A percentile compares a stretch with the other conserved stretches of the same genome.
These are phyloP conservation scores for Ifrita kowaldi DNA, from an alignment of 2,113 vertebrate species.

Conservation along the genomic window DNA sequence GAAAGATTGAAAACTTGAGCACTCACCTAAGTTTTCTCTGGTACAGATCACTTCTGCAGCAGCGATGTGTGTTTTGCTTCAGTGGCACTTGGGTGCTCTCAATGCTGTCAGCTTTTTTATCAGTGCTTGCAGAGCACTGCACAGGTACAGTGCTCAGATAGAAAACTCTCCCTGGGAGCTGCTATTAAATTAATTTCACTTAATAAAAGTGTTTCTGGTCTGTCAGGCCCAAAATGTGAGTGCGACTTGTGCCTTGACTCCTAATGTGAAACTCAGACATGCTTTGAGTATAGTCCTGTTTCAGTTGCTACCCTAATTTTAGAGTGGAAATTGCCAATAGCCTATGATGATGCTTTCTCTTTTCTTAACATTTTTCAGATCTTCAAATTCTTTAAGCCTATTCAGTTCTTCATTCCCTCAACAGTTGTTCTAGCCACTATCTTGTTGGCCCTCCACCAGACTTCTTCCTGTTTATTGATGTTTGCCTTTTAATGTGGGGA, in stretches of 20 bases:
- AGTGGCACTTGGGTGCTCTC: not conserved
- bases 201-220: not conserved
- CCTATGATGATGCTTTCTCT: not conserved
- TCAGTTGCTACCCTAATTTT: not conserved
- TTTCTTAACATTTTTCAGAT: not conserved
- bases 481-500: not conserved
- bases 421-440: not conserved
- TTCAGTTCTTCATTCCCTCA: not conserved
- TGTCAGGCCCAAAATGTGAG: not conserved
- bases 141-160: not conserved
- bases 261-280: not conserved
- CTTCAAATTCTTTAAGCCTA: not conserved
- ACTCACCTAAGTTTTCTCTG: not conserved
- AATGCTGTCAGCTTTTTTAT: not conserved
- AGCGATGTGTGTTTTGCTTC: not conserved
- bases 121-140: not conserved
- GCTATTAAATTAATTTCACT: not conserved
- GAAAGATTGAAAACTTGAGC: not conserved
- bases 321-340: not conserved
- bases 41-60: not conserved
- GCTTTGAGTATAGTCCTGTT: not conserved
- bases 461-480: not conserved
- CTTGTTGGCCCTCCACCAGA: not conserved
- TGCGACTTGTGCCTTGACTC: not conserved
- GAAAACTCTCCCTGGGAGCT: not conserved